These are phyloP conservation scores for Caenorhabditis sp. DNA, from an alignment of 2,888 invertebrate genomes.

Conservation along the genomic window DNA sequence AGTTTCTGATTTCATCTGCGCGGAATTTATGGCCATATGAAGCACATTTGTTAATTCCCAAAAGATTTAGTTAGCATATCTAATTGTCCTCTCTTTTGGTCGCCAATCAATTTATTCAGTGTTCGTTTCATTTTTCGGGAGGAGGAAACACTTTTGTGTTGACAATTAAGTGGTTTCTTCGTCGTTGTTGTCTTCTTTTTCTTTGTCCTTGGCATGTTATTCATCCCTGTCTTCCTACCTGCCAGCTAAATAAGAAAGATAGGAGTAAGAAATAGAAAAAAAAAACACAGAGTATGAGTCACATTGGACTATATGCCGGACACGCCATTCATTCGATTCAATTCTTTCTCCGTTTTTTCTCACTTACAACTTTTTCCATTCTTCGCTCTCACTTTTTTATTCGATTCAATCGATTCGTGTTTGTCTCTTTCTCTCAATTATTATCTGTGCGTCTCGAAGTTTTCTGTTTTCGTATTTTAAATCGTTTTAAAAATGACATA, in stretches of 20 bases:
- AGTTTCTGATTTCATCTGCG: neutral
- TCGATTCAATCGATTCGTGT: constrained; percentile 18
- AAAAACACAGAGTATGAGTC: neutral
- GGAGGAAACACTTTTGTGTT: neutral
- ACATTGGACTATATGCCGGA: neutral
- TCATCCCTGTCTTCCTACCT: neutral
- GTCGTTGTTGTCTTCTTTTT: neutral
- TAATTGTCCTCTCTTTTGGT: neutral
- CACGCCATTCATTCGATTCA: neutral
- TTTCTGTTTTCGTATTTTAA: neutral
- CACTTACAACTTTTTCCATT: constrained; percentile 6
- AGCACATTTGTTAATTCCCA: neutral
- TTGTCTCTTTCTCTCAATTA: constrained; percentile 1
- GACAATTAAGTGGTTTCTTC: neutral
- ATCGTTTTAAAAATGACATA: neutral
- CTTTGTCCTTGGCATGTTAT: neutral
- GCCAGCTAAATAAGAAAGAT: neutral
- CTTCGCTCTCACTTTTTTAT: constrained; percentile 4
- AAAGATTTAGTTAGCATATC: neutral
- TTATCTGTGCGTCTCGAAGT: neutral
- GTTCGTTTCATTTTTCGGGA: constrained; percentile 1
- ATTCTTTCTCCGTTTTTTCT: constrained; percentile 2
- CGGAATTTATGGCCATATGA: neutral
- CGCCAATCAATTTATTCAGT: neutral
- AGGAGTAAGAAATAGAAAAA: neutral